Evolutionary conservation across 2,797 vertebrate species (phyloP), one percentile per base, ranked within the genome.

Genomic region (Phylloscopus collybita): DNA sequence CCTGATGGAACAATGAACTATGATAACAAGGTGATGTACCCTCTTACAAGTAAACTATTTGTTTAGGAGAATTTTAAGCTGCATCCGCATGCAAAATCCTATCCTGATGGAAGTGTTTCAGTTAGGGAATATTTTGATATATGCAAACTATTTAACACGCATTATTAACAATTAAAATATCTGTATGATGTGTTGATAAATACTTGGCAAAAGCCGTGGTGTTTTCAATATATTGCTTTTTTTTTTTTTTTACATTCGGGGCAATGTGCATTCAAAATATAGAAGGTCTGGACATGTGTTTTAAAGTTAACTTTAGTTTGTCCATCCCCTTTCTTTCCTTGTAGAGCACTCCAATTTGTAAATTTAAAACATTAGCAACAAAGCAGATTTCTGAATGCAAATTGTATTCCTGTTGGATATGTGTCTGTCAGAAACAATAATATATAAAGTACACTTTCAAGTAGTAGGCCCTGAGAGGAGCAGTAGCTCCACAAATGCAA

Each of bases 1-100:
- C 99, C 99, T 3, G 99, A 99, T 76, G 99, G 99, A 91, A 99
- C 99, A 22, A 96, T 99, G 96, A 99, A 98, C 95, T 99, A 99
- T 1, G 99, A 99, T 97, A 99, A 99, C 97, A 98, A 98, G 98
- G 98, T 99, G 94, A 92, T 92, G 45, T 60, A 50, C 54, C 90
- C 87, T 93, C 40, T 84, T 96, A 94, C 75, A 66, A 86, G 74
- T 57, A 76, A 60, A 71, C 82, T 62, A 34, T 60, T 97, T 54
- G 53, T 95, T 92, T 86, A 86, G 81, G 92, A 88, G 93, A 66
- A 51, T 93, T 94, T 82, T 84, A 83, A 94, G 91, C 40, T 92
- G 49, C 45, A 45, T 89, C 80, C 90, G 16, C 70, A 27, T 64
- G 45, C 17, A 83, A 86, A 91, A 66, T 51, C 78, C 6, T 60